These are phyloP conservation scores for Sesia apiformis DNA, from an alignment of 2,888 invertebrate species.

Conservation along the genomic window DNA sequence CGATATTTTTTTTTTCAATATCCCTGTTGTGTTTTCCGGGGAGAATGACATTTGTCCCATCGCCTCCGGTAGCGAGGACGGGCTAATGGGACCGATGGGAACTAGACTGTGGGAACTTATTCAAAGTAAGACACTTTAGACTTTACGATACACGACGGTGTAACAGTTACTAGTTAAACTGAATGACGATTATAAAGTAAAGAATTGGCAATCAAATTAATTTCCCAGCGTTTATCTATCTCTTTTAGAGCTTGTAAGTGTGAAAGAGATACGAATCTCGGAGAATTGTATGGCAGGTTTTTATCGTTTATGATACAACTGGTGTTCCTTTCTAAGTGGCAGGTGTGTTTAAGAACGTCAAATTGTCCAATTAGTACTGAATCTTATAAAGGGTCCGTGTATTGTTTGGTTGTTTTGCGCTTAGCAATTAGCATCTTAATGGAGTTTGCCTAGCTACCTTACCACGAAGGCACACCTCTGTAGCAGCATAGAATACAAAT, in stretches of 20 bases:
- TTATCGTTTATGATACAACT: slow-evolving; percentile 15
- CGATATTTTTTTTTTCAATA: too few relatives aligned
- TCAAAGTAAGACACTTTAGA: too few relatives aligned
- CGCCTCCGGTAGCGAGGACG: too few relatives aligned
- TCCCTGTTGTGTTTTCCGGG: too few relatives aligned
- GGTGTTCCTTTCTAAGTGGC: slow-evolving; percentile 27
- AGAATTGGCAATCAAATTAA: slow-evolving; percentile 6
- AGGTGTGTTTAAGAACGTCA: slow-evolving; percentile 44
- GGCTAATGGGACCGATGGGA: too few relatives aligned
- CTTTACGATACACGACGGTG: background rate
- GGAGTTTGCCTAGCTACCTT: background rate
- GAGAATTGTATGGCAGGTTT: slow-evolving; percentile 1
- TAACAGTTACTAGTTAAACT: background rate
- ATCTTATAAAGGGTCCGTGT: background rate
- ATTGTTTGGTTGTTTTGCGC: background rate
- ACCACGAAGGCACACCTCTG: background rate
- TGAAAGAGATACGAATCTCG: slow-evolving; percentile 5
- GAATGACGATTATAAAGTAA: slow-evolving; percentile 7
- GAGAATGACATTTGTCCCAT: too few relatives aligned
- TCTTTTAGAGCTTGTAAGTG: slow-evolving; percentile 7
- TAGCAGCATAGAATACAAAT: background rate
- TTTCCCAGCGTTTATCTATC: slow-evolving; percentile 7
- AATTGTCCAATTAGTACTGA: slow-evolving; percentile 40
- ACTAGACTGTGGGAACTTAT: too few relatives aligned
- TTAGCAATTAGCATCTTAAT: background rate